Evolutionary conservation across 2,888 invertebrate genomes (phyloP), one percentile per base, ranked within the genome.

Genomic region (Perizoma flavofasciatum): DNA sequence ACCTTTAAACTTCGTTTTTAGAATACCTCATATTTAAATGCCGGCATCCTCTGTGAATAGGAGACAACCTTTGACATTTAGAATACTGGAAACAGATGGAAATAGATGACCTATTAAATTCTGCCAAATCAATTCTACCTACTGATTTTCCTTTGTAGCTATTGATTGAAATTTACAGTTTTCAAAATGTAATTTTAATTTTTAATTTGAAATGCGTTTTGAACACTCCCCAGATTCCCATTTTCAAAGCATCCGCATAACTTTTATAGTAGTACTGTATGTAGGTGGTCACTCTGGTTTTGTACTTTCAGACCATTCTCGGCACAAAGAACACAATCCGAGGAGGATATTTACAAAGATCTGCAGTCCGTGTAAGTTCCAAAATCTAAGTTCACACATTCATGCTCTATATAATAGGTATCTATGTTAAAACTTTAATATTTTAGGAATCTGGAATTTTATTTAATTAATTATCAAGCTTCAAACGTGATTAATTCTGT

Each of bases 321-420:
- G 68, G 94, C 96, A 43, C 95, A 96, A 79, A 93, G 95, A 76
- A 95, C 95, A 66, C 94, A 94, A 75, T 96, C 96, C 34, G 96
- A 97, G 82, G 97, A 97, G 83, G 96, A 96, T 72, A 96, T 96
- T 70, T 97, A 97, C 85, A 96, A 96, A 87, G 96, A 96, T 82
- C 91, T 97, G 69, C 96, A 96, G 84, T 94, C 95, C 71, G 94
- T 95, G 96, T 96, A 94, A 95, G 95, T 95, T 82, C 71, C 3
- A n/a, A 59, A 56, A 52, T 62, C 55, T 41, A 59, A 45, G 34
- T 33, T 46, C 9, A 46, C 33, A 33, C 45, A 22, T 22, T 32
- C 7, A 43, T 10, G 22, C 22, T 22, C 4, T n/a, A 43, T 4
- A 43, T 43, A 9, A 9, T 43, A 43, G 22, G 22, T 22, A 22